phyloP scores from a whole-genome alignment of 35 echinoderm and acorn worm species.

The Holothuria glaberrima region DNA sequence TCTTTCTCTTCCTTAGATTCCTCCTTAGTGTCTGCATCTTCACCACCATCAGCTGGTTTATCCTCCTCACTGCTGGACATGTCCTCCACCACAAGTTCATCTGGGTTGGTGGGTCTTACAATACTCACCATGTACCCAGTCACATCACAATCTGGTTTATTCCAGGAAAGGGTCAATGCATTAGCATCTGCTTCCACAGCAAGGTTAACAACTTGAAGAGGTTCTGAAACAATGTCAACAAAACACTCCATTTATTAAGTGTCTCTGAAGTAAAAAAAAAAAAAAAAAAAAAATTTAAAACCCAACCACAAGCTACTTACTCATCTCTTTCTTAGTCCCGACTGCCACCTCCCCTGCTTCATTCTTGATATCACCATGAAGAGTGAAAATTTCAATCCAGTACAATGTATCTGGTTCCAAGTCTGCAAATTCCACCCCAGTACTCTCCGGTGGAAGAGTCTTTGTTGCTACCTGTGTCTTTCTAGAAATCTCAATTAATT shows the following conservation, averaged over 20 bases:
- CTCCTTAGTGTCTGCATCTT: slow-evolving; percentile 19
- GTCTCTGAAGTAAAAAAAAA: neutral
- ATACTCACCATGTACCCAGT: slow-evolving; percentile 69
- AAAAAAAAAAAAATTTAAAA: no score
- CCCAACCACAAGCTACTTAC: neutral
- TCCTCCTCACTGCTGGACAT: neutral
- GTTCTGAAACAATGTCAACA: slow-evolving; percentile 28
- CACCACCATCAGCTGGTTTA: neutral
- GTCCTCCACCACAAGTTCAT: slow-evolving; percentile 4
- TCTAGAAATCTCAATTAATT: neutral
- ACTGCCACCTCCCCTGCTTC: slow-evolving; percentile 7
- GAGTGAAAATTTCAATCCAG: slow-evolving; percentile 4
- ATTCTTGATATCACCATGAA: slow-evolving; percentile 26
- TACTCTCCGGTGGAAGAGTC: neutral
- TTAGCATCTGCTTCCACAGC: slow-evolving; percentile 18
- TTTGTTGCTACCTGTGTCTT: neutral
- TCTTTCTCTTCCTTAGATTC: slow-evolving; percentile 42
- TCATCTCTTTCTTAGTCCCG: neutral
- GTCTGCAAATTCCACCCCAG: neutral
- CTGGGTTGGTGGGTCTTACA: slow-evolving; percentile 34
- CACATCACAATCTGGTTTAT: slow-evolving; percentile 63
- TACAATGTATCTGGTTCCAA: slow-evolving; percentile 17
- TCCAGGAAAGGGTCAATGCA: slow-evolving; percentile 67
- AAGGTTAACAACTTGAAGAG: slow-evolving; percentile 35
- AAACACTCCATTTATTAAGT: neutral